A percentile compares a stretch with the other conserved stretches of the same genome.
phyloP scores from a whole-genome alignment of 1,140 invertebrate species.

The Calycopis cecrops region DNA sequence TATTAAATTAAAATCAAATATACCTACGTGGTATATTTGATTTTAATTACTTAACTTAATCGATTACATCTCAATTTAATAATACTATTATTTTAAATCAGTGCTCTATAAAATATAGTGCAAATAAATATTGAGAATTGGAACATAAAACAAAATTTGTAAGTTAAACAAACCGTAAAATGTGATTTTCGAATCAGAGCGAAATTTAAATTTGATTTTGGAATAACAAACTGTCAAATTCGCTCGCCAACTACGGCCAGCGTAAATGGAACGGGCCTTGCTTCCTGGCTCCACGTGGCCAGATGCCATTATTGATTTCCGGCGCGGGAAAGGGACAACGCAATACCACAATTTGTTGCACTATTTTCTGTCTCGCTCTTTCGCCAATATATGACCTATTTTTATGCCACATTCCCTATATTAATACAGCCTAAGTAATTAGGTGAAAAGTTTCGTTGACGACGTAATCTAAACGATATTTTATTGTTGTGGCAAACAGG shows the following conservation, averaged over 20 bases:
- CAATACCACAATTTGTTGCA: slow-evolving; percentile 71
- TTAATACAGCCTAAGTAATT: slow-evolving; percentile 72
- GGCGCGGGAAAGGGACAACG: slow-evolving; percentile 56
- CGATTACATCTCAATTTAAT: too few species aligned
- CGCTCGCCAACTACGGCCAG: slow-evolving; percentile 41
- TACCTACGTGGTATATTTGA: too few species aligned
- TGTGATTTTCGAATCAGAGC: too few species aligned
- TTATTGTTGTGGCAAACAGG: slow-evolving; percentile 29
- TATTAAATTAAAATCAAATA: too few species aligned
- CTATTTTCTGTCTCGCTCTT: slow-evolving; percentile 63
- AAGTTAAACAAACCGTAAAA: too few species aligned
- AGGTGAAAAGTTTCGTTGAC: slow-evolving; percentile 59
- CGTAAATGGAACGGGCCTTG: slow-evolving; percentile 61
- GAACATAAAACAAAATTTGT: too few species aligned
- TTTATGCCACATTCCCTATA: slow-evolving; percentile 71
- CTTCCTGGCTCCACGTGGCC: slow-evolving; percentile 66
- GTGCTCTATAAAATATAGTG: too few species aligned
- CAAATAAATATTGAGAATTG: too few species aligned
- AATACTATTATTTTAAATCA: too few species aligned
- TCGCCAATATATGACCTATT: slow-evolving; percentile 74
- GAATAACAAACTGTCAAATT: slow-evolving; percentile 28
- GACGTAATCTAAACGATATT: slow-evolving; percentile 43
- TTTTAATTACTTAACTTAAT: too few species aligned
- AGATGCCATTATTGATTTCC: slow-evolving; percentile 74
- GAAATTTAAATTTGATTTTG: background rate